Conservation (phyloP, 23 tunicate species). For the Oikopleura vanhoeffeni region DNA sequence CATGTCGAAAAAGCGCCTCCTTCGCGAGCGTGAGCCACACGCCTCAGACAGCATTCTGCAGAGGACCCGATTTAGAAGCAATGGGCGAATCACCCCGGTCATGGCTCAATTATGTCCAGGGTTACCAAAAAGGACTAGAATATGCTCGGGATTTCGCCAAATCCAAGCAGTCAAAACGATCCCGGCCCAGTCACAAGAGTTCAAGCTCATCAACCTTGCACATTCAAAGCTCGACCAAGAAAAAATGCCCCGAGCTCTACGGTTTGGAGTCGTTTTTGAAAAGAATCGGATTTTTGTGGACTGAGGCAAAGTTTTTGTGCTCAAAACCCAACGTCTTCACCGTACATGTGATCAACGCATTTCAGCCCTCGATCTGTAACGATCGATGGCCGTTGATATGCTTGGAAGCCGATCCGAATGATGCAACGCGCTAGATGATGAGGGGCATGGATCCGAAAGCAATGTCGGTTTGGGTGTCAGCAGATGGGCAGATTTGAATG, state of each 20-base stretch:
- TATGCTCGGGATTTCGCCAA: background rate
- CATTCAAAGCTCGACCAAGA: background rate
- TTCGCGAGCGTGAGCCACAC: background rate
- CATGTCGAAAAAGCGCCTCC: background rate
- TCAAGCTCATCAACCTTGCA: background rate
- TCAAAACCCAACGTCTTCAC: background rate
- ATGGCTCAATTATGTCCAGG: background rate
- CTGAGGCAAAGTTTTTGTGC: background rate
- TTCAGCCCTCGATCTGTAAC: background rate
- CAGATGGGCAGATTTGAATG: background rate
- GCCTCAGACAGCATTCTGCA: background rate
- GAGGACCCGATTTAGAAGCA: background rate
- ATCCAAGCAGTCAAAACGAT: background rate
- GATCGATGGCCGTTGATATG: background rate
- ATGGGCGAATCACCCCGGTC: background rate
- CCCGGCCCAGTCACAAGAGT: background rate
- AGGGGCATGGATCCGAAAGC: background rate
- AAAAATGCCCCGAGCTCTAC: conserved; percentile 13
- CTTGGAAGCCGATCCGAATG: conserved; percentile 9
- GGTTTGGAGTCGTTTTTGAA: background rate
- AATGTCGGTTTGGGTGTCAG: background rate
- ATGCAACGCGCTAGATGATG: background rate
- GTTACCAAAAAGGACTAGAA: background rate
- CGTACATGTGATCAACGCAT: background rate
- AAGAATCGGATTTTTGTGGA: background rate